These are phyloP conservation scores for Prenolepis imparis DNA, from an alignment of 2,888 invertebrate genomes.

Conservation along the genomic window DNA sequence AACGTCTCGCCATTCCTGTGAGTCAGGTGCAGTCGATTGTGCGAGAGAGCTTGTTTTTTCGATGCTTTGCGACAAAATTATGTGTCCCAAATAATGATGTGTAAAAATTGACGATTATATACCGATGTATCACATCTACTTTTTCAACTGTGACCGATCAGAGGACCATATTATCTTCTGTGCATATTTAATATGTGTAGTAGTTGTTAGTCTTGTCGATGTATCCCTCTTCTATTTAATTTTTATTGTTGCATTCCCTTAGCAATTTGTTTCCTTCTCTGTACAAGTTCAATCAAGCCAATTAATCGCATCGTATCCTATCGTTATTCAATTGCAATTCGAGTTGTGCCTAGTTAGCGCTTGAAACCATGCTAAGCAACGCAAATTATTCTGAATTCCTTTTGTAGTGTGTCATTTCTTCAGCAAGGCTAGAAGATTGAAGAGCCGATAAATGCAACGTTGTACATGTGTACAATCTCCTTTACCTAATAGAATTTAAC, in stretches of 20 bases:
- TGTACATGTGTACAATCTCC: conserved; percentile 2
- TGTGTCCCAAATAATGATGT: not conserved
- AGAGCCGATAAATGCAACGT: not conserved
- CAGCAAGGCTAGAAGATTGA: not conserved
- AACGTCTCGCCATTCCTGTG: conserved; percentile 90
- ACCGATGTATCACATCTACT: not conserved
- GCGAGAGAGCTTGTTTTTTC: not conserved
- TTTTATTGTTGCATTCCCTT: not conserved
- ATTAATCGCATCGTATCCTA: not conserved
- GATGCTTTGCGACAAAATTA: not conserved
- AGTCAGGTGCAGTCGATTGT: conserved; percentile 72
- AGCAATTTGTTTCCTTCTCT: not conserved
- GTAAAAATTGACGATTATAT: not conserved
- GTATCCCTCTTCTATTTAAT: not conserved
- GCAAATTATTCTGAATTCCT: not conserved
- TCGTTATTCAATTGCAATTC: conserved; percentile 13
- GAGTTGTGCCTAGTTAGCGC: not conserved
- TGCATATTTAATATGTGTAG: not conserved
- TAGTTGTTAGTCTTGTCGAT: not conserved
- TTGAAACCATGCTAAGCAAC: not conserved
- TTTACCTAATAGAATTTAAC: not conserved
- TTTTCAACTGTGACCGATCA: not conserved
- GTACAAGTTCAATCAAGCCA: not conserved
- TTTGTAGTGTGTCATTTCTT: not conserved
- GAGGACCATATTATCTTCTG: not conserved